Evolutionary conservation across 2,888 invertebrate genomes (phyloP), one percentile per base, ranked within the genome.

Genomic region (Thysanoteuthis rhombus): DNA sequence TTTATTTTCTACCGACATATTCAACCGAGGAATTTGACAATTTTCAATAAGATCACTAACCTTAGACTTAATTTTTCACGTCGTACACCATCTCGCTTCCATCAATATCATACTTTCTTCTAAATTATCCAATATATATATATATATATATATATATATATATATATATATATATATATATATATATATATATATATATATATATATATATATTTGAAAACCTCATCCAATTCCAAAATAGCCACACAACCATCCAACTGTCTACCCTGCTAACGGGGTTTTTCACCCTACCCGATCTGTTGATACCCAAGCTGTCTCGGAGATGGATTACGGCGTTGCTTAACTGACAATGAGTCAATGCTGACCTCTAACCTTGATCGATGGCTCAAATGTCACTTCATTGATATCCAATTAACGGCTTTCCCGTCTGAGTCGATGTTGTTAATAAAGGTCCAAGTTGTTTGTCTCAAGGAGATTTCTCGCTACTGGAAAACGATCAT

Each of bases 351-450:
- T 75, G 10, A n/a, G 75, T 75, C n/a, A 75, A 75, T 75, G 75
- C 75, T 75, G n/a, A 75, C n/a, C 75, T 75, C n/a, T 75, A n/a
- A 75, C 75, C 75, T n/a, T 12, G 36, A 75, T 75, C 75, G 75
- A 75, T 75, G n/a, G n/a, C 75, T 75, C 75, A 75, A 75, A 75
- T 75, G 75, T 75, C 75, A 75, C n/a, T 75, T 75, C 75, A 75
- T 75, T 75, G n/a, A 75, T n/a, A 75, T 75, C 75, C 75, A 75
- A 75, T 75, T 75, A 75, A 75, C 75, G 75, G 75, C 12, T n/a
- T 75, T 75, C n/a, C n/a, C n/a, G 36, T 75, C n/a, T n/a, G n/a
- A 75, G n/a, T 36, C 75, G n/a, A 36, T 36, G n/a, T 75, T 75
- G 75, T 75, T 75, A 75, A 75, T 75, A 75, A 75, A 75, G n/a